These are phyloP conservation scores for Acromyrmex charruanus DNA, from an alignment of 1,140 invertebrate species.

Conservation along the genomic window DNA sequence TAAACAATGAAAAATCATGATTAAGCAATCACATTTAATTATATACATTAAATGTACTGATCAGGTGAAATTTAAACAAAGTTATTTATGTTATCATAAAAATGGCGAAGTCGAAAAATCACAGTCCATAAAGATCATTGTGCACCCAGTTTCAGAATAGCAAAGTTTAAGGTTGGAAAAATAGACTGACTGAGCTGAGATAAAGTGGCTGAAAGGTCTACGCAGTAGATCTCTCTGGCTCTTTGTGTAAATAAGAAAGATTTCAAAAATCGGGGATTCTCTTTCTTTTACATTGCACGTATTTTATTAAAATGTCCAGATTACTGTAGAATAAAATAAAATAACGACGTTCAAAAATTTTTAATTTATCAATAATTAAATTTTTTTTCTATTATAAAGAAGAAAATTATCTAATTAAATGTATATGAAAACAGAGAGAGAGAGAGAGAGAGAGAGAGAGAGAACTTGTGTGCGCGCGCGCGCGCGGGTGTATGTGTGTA, in stretches of 20 bases:
- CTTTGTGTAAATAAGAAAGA: slow-evolving; percentile 38
- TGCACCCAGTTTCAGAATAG: slow-evolving; percentile 21
- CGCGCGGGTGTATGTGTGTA: too few species aligned
- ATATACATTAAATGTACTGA: background rate
- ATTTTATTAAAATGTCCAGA: slow-evolving; percentile 12
- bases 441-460: background rate
- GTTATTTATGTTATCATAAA: slow-evolving; percentile 15
- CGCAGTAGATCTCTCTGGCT: background rate
- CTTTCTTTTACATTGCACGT: background rate
- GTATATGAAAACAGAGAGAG: background rate
- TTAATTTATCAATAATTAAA: background rate
- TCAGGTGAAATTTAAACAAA: background rate
- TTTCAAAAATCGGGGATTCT: background rate
- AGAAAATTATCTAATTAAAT: background rate
- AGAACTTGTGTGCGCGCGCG: background rate
- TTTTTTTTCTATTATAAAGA: background rate
- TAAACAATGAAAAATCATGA: background rate
- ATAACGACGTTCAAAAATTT: background rate
- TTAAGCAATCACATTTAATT: background rate
- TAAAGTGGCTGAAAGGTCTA: slow-evolving; percentile 25
- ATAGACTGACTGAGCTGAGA: slow-evolving; percentile 29
- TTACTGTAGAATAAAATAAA: slow-evolving; percentile 8
- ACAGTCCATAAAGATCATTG: slow-evolving; percentile 21
- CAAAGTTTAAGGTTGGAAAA: slow-evolving; percentile 49
- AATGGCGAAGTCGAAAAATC: slow-evolving; percentile 25